A percentile compares a stretch with the other conserved stretches of the same genome.
Evolutionary conservation across 2,797 vertebrate species (phyloP).

Genomic region (Mormyrus proboscirostris): DNA sequence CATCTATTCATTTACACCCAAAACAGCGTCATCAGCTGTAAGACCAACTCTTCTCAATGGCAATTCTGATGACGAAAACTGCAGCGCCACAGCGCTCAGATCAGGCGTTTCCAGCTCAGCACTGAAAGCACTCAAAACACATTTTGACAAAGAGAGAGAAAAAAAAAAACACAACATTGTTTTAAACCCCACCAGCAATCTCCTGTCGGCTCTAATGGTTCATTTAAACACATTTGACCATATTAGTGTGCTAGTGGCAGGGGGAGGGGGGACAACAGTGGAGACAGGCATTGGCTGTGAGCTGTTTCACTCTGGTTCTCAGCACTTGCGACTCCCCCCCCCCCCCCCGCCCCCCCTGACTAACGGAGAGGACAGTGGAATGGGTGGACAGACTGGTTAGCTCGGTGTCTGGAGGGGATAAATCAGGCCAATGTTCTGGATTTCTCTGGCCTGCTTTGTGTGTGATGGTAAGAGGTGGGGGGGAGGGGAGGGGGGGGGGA

Average conservation of each 20-base stretch:
- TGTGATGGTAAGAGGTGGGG: constrained; percentile 7
- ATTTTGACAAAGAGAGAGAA: background rate
- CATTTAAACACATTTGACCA: constrained; percentile 18
- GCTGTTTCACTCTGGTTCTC: constrained; percentile 14
- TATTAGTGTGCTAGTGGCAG: constrained; percentile 16
- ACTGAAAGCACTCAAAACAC: background rate
- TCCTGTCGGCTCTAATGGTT: constrained; percentile 17
- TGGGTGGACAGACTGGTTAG: background rate
- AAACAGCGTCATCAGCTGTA: background rate
- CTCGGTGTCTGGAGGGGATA: background rate
- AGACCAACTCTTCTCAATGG: background rate
- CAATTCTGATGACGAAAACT: background rate
- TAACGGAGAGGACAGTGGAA: background rate
- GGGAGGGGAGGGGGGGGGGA: no score
- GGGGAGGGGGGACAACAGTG: background rate
- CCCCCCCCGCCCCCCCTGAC: background rate
- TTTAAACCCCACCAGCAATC: background rate
- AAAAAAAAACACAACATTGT: background rate
- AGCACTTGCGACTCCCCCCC: background rate
- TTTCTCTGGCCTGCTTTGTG: constrained; percentile 50
- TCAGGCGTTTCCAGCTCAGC: background rate
- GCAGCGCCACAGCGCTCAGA: background rate
- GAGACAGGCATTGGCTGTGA: background rate
- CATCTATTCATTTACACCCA: background rate
- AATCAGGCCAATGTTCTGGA: constrained; percentile 39